Base-by-base conservation (phyloP, 2,113 vertebrate species). In the Aegithalos caudatus region DNA sequence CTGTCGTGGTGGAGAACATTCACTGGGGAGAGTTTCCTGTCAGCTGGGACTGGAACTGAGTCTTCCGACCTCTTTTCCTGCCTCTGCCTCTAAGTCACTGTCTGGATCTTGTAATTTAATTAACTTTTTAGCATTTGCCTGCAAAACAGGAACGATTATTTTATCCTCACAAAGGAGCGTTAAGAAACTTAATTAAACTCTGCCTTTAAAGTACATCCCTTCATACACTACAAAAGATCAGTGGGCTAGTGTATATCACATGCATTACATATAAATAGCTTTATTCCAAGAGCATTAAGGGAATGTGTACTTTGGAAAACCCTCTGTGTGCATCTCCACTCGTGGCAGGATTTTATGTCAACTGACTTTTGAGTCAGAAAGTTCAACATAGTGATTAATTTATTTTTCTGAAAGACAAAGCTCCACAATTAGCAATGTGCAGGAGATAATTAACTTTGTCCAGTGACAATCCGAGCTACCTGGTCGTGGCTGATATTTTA, bases 111-210 rank as follows among this genome's bases (percentile, higher is more conserved):
- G 31, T 73, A 58, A 92, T 79, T 89, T 93, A 90, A 92, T 95
- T 92, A 88, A 78, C 82, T 44, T 84, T 44, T 93, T 95, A 88
- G 51, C 80, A 74, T 76, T 88, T 90, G 37, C 77, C 60, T 93
- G 69, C 60, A 66, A 94, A 93, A 90, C 53, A 83, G 50, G 72
- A 60, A 45, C 83, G 91, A 74, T 88, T 91, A 31, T 92, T 97
- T 94, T 81, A 90, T 71, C 60, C 86, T 91, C 69, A 71, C 65
- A 87, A 86, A 88, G 65, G 82, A 86, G 47, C 11, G 47, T 79
- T 88, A 86, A 82, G 74, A 37, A 81, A 69, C 62, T 86, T 94
- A 96, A 94, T 95, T 96, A 92, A 88, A 44, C 28, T 12, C 20
- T 78, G 44, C 65, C 69, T 95, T 86, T 74, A 74, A 95, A 96